Conservation (phyloP, 1,140 invertebrate genomes). For the Rhizoglyphus robini region DNA sequence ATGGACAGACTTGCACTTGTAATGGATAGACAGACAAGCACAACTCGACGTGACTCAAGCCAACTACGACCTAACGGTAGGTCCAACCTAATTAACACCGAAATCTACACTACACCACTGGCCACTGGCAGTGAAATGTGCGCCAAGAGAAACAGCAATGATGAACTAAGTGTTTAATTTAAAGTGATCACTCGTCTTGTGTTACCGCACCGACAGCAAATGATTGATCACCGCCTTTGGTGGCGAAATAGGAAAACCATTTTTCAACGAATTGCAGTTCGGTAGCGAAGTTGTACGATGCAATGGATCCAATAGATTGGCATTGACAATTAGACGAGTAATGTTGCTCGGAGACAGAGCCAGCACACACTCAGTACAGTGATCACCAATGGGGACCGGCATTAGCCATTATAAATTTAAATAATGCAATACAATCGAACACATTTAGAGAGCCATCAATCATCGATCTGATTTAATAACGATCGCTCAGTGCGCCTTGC, state of each 20-base stretch:
- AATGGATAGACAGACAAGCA: too few species aligned
- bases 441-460: not conserved
- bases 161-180: constrained; percentile 5
- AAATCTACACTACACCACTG: too few species aligned
- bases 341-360: too few species aligned
- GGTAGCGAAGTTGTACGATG: too few species aligned
- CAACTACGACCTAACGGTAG: too few species aligned
- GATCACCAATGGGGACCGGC: not conserved
- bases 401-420: constrained; percentile 2
- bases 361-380: not conserved
- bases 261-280: constrained; percentile 8
- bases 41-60: too few species aligned
- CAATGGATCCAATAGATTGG: not conserved
- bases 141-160: too few species aligned
- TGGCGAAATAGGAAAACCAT: not conserved
- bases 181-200: not conserved
- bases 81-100: too few species aligned
- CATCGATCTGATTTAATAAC: not conserved
- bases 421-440: not conserved
- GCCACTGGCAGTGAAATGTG: too few species aligned
- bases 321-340: not conserved
- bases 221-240: not conserved
- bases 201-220: not conserved
- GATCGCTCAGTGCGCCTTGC: too few species aligned
- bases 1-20: too few species aligned